These are phyloP conservation scores for Drosophila watanabei DNA, from an alignment of 1,140 invertebrate genomes.

Conservation along the genomic window DNA sequence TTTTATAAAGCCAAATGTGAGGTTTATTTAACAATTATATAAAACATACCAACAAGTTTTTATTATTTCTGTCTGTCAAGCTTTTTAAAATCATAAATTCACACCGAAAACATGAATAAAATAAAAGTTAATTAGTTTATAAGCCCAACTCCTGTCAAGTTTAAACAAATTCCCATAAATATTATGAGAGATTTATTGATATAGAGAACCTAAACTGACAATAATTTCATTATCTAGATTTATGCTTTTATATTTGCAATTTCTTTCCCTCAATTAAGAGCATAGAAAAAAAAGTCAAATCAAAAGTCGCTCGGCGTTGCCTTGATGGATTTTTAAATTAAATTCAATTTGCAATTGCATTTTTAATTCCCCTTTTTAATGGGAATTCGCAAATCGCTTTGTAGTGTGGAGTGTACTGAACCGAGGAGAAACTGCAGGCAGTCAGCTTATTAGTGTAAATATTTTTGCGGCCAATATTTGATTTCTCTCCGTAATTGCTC, in stretches of 20 bases:
- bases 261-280: conserved; percentile 28
- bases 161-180: too few species aligned
- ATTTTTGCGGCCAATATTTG: conserved; percentile 52
- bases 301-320: too few species aligned
- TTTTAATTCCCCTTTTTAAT: conserved; percentile 49
- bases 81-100: background rate
- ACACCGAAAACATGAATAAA: too few species aligned
- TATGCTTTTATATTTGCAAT: background rate
- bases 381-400: conserved; percentile 32
- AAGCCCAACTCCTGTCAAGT: too few species aligned
- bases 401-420: conserved; percentile 30
- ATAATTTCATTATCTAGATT: conserved; percentile 31
- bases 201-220: conserved; percentile 36
- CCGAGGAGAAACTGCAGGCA: conserved; percentile 28
- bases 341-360: conserved; percentile 55
- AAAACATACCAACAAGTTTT: too few species aligned
- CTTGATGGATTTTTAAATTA: conserved; percentile 56
- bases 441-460: conserved; percentile 51
- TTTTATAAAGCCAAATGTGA: too few species aligned
- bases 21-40: too few species aligned
- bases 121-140: conserved; percentile 11
- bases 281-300: conserved; percentile 28
- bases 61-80: background rate
- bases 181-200: background rate
- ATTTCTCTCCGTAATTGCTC: conserved; percentile 41